Evolutionary conservation across 2,113 vertebrate species (phyloP), one percentile per base, ranked within the genome.

Genomic region (Hippocampus abdominalis): DNA sequence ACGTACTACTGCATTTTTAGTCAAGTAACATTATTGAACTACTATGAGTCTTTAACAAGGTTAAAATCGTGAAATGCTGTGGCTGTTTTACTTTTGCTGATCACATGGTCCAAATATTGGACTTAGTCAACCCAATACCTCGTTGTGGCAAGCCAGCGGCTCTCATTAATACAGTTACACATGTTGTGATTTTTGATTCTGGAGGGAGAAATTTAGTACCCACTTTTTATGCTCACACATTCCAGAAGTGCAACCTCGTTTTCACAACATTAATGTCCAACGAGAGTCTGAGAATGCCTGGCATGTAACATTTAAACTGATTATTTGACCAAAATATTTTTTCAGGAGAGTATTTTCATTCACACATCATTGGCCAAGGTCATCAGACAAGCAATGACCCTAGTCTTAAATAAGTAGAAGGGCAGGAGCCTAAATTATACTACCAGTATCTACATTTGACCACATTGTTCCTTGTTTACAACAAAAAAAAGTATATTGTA

Each of bases 131-230:
- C 39, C 64, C 39, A n/a, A 25, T 63, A 51, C 71, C 72, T 64
- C 5, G 2, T 67, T 62, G 60, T 51, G 69, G 42, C 16, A 59
- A 73, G 56, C 66, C 68, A 64, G 69, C 62, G 29, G 51, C 27
- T 59, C 73, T 83, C 65, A 46, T 73, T 65, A 21, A 74, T 75
- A 82, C 78, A 75, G 79, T 68, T 72, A 64, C 71, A 69, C 16
- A 60, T 18, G 13, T 16, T 18, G 8, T 40, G 12, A 8, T 42
- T 61, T 39, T 36, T 2, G 60, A 54, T n/a, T 62, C 18, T 64
- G 61, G 20, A 5, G 10, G 2, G 39, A 39, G 5, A 39, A 56
- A 56, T 21, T 20, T 36, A 61, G 13, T 18, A 13, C 16, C 8
- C 6, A 18, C 29, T 59, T 56, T 42, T 75, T 66, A 3, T 29